These are phyloP conservation scores for Sylvilagus floridanus DNA, from an alignment of 2,797 vertebrate genomes.

Conservation along the genomic window DNA sequence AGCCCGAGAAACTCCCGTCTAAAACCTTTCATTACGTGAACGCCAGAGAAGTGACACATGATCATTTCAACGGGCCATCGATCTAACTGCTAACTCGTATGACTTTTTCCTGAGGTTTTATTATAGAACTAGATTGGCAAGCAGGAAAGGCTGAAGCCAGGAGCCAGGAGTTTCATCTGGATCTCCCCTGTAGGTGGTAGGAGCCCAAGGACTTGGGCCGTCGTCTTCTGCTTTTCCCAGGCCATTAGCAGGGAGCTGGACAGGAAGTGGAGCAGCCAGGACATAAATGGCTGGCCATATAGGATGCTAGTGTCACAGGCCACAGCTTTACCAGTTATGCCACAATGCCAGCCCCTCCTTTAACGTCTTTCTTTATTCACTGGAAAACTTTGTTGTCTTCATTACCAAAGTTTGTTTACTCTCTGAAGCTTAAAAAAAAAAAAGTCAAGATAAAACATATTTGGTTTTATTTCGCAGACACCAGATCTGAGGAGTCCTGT, in stretches of 20 bases:
- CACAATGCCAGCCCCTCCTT: not conserved
- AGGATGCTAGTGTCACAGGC: too few relatives aligned
- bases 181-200: too few relatives aligned
- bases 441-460: not conserved
- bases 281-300: too few relatives aligned
- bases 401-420: not conserved
- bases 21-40: not conserved
- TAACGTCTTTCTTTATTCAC: not conserved
- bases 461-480: slow-evolving; percentile 34
- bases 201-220: too few relatives aligned
- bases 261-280: too few relatives aligned
- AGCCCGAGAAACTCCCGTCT: not conserved
- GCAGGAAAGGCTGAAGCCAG: not conserved
- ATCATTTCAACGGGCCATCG: not conserved
- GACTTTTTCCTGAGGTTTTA: not conserved
- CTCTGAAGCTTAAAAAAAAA: slow-evolving; percentile 33
- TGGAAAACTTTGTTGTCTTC: not conserved
- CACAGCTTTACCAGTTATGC: too few relatives aligned
- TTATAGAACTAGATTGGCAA: not conserved
- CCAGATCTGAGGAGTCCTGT: not conserved
- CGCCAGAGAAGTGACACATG: not conserved
- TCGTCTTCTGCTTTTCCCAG: too few relatives aligned
- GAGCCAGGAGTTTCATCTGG: too few relatives aligned
- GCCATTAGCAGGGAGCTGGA: too few relatives aligned
- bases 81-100: not conserved